Conservation (phyloP, 1,140 invertebrate species). For the Drosophila nigromelanica region DNA sequence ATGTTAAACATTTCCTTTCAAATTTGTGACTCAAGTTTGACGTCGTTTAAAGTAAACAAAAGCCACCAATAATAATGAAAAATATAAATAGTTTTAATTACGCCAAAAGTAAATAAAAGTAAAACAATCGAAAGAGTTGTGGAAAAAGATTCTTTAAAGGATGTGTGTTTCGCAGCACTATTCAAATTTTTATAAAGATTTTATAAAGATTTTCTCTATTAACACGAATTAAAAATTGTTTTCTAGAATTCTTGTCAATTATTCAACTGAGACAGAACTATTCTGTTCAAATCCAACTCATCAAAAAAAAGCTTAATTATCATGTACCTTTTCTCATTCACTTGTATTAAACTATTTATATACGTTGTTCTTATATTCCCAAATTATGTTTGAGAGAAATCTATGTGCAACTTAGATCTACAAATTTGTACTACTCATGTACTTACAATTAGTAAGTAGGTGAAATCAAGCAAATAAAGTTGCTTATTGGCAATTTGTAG, state of each 20-base stretch:
- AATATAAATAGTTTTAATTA: conserved; percentile 29
- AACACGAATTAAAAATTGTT: too few species aligned
- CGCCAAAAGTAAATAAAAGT: conserved; percentile 23
- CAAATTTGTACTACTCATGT: not conserved
- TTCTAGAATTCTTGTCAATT: too few species aligned
- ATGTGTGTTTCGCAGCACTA: too few species aligned
- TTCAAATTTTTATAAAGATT: too few species aligned
- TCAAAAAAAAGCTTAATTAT: too few species aligned
- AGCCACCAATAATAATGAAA: conserved; percentile 40
- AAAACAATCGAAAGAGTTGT: conserved; percentile 1
- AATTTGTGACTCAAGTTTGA: conserved; percentile 49
- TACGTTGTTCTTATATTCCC: too few species aligned
- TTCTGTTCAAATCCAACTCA: too few species aligned
- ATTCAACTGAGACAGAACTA: too few species aligned
- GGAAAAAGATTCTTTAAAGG: not conserved
- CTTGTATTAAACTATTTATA: too few species aligned
- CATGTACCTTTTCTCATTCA: too few species aligned
- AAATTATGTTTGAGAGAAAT: not conserved
- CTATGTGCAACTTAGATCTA: not conserved
- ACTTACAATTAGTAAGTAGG: conserved; percentile 46
- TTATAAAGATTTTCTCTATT: too few species aligned
- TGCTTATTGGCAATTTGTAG: conserved; percentile 72
- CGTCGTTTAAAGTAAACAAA: conserved; percentile 5
- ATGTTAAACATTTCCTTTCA: conserved; percentile 79
- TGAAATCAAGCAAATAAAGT: conserved; percentile 76